phyloP scores from a whole-genome alignment of 2,797 vertebrate species.

The Martes flavigula region DNA sequence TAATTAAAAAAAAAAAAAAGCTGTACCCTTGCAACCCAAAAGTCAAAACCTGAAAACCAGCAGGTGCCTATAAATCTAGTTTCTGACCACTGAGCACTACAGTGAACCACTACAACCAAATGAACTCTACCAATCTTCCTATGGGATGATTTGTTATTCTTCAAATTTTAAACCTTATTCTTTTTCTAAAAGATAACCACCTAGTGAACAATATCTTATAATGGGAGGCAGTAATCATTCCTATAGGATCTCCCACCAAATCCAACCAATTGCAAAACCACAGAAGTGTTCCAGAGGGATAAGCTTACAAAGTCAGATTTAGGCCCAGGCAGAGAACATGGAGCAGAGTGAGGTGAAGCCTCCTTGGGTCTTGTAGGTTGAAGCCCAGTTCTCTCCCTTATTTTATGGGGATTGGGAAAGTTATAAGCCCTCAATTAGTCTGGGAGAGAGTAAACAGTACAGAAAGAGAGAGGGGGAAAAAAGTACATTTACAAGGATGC shows the following conservation, averaged over 20 bases:
- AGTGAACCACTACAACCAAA: background rate
- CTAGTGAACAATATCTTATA: background rate
- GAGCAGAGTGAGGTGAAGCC: background rate
- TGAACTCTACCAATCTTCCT: background rate
- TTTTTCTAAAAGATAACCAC: background rate
- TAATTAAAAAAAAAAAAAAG: background rate
- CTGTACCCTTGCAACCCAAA: background rate
- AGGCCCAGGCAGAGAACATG: background rate
- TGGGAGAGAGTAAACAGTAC: background rate
- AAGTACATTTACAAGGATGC: background rate
- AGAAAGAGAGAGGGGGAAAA: background rate
- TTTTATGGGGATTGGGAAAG: background rate
- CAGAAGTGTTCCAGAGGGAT: background rate
- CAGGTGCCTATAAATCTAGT: background rate
- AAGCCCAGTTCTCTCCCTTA: background rate
- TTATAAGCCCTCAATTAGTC: background rate
- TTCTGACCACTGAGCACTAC: background rate
- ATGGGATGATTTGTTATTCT: background rate
- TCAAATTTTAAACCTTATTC: background rate
- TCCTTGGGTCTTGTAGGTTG: background rate
- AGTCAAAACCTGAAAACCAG: background rate
- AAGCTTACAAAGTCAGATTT: background rate
- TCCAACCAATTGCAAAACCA: background rate
- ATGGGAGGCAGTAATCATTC: background rate
- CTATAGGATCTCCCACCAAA: background rate